A percentile compares a stretch with the other conserved stretches of the same genome.
phyloP scores from a whole-genome alignment of 2,113 vertebrate genomes.

The Nothoprocta pentlandii region DNA sequence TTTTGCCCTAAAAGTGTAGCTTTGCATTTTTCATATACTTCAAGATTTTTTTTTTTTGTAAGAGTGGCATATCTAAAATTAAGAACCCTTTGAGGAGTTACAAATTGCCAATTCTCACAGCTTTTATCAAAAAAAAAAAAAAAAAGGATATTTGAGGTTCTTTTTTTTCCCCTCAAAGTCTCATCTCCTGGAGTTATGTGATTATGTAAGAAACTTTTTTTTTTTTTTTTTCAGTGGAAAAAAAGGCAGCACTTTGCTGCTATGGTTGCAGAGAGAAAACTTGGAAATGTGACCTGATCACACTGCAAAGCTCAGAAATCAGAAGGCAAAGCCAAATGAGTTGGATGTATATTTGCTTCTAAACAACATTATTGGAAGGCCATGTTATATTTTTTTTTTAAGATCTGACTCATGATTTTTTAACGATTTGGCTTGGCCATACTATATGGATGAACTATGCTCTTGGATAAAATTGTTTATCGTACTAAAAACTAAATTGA shows the following conservation, averaged over 20 bases:
- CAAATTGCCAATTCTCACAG: constrained; percentile 5
- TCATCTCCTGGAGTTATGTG: neutral
- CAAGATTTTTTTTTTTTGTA: neutral
- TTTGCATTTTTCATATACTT: neutral
- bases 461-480: constrained; percentile 44
- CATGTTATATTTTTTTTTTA: neutral
- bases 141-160: neutral
- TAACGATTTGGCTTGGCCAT: constrained; percentile 1
- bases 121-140: neutral
- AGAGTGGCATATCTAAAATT: neutral
- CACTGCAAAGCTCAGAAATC: neutral
- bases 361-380: constrained; percentile 14
- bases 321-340: constrained; percentile 23
- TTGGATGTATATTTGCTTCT: neutral
- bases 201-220: constrained; percentile 5
- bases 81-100: neutral
- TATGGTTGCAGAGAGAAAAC: neutral
- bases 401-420: constrained; percentile 41
- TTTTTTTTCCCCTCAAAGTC: constrained; percentile 37
- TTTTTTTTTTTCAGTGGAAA: constrained; percentile 29
- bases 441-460: constrained; percentile 17
- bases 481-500: neutral
- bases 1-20: neutral
- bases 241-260: constrained; percentile 11
- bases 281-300: constrained; percentile 24